Conservation (phyloP, 2,888 invertebrate species). For the Ligdia adustata region DNA sequence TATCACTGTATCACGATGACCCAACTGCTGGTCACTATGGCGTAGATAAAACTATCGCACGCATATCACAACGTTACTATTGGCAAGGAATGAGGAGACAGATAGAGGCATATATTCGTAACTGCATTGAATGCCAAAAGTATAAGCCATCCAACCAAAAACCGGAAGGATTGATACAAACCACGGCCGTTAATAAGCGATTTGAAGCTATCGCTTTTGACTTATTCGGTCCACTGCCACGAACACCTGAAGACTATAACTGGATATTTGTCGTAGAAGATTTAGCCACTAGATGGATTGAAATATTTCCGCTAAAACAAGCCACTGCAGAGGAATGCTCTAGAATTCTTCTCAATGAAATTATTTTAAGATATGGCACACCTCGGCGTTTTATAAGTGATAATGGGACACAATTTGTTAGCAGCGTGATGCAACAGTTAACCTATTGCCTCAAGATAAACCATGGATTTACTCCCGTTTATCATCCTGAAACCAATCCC, state of each 20-base stretch:
- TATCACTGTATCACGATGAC: no score
- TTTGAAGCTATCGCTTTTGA: constrained; percentile 49
- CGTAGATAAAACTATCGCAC: constrained; percentile 25
- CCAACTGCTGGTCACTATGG: constrained; percentile 32
- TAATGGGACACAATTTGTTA: constrained; percentile 52
- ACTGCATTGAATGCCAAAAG: constrained; percentile 46
- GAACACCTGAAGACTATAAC: constrained; percentile 2
- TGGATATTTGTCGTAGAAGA: constrained; percentile 39
- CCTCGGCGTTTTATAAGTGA: constrained; percentile 49
- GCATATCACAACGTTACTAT: constrained; percentile 34
- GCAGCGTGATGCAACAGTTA: constrained; percentile 48
- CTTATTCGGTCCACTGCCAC: constrained; percentile 42
- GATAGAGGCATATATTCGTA: no score
- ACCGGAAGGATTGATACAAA: constrained; percentile 48
- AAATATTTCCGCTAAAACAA: constrained; percentile 32
- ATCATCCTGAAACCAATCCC: constrained; percentile 46
- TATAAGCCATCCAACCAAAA: constrained; percentile 49
- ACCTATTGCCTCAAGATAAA: constrained; percentile 34
- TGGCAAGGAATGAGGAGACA: constrained; percentile 47
- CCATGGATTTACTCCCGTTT: constrained; percentile 42
- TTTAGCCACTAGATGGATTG: constrained; percentile 32
- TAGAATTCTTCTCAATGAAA: constrained; percentile 40
- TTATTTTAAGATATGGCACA: constrained; percentile 50
- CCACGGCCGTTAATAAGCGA: constrained; percentile 29
- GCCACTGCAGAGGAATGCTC: constrained; percentile 41